phyloP scores from a whole-genome alignment of 2,888 invertebrate genomes.

The Plagodis pulveraria region DNA sequence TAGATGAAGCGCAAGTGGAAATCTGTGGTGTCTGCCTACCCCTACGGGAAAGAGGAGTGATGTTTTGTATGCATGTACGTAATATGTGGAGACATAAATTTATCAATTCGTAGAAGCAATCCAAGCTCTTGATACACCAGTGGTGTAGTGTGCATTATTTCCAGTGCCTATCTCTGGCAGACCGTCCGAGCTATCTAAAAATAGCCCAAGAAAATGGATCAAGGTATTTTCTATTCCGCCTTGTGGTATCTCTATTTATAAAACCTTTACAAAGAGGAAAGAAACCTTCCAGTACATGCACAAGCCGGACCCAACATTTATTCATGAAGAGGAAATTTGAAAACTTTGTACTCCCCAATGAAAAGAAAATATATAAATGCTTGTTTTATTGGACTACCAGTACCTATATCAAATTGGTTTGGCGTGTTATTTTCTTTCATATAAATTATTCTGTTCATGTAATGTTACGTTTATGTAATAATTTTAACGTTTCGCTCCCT shows the following conservation, averaged over 20 bases:
- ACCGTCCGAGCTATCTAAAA: not conserved
- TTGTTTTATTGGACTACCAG: not conserved
- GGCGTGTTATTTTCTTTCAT: too few species aligned
- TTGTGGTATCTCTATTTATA: conserved; percentile 1
- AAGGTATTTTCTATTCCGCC: conserved; percentile 3
- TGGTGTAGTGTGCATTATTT: not conserved
- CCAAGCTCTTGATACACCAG: too few species aligned
- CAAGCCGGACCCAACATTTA: conserved; percentile 5
- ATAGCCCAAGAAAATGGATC: conserved; percentile 12
- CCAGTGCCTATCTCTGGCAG: not conserved
- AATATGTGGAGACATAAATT: too few species aligned
- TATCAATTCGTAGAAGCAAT: too few species aligned
- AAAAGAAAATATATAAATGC: conserved; percentile 18
- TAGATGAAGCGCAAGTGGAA: too few species aligned
- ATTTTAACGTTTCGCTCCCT: too few species aligned
- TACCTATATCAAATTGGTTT: not conserved
- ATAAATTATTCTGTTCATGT: too few species aligned
- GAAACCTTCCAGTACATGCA: conserved; percentile 1
- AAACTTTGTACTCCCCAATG: conserved; percentile 21
- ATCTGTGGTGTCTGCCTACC: too few species aligned
- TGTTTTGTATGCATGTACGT: too few species aligned
- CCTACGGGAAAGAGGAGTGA: too few species aligned
- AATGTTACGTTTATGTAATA: too few species aligned
- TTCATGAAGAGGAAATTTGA: conserved; percentile 26
- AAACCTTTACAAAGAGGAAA: conserved; percentile 6